phyloP scores from a whole-genome alignment of 1,140 invertebrate genomes.

The Hypsibius dujardini region DNA sequence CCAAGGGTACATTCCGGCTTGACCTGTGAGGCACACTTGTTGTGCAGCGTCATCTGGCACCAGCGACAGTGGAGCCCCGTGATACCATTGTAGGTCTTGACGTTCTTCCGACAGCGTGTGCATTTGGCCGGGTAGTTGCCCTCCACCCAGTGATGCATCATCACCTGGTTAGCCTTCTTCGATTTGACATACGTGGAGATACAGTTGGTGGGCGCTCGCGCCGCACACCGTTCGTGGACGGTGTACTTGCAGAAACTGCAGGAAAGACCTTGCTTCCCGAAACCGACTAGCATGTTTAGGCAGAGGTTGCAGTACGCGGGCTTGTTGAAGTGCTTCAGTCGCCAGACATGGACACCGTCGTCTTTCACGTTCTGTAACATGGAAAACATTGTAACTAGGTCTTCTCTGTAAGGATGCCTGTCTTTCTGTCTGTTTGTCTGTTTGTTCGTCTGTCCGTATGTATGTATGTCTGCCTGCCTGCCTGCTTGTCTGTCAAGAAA shows the following conservation, averaged over 20 bases:
- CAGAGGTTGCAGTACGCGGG: constrained; percentile 92
- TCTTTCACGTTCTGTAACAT: constrained; percentile 68
- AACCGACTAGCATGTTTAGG: constrained; percentile 77
- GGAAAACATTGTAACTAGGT: too few species aligned
- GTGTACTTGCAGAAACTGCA: constrained; percentile 95
- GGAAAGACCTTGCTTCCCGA: constrained; percentile 85
- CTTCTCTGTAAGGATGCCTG: too few species aligned
- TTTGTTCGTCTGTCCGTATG: too few species aligned
- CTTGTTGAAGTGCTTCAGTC: constrained; percentile 81
- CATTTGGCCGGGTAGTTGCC: constrained; percentile 84
- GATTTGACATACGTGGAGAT: constrained; percentile 88
- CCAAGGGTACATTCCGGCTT: constrained; percentile 75
- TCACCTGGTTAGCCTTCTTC: constrained; percentile 51
- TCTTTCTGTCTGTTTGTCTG: too few species aligned
- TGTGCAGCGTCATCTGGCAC: constrained; percentile 85
- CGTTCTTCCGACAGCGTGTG: constrained; percentile 82
- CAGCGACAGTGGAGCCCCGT: constrained; percentile 81
- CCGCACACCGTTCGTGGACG: constrained; percentile 89
- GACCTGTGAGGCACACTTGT: constrained; percentile 74
- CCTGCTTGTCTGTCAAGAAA: too few species aligned
- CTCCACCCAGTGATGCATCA: constrained; percentile 87
- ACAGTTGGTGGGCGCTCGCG: constrained; percentile 75
- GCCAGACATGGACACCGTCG: constrained; percentile 88
- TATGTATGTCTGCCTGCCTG: too few species aligned
- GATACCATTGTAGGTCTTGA: constrained; percentile 81